Conservation (phyloP, 1,140 invertebrate species). For the Diachasma alloeum region DNA sequence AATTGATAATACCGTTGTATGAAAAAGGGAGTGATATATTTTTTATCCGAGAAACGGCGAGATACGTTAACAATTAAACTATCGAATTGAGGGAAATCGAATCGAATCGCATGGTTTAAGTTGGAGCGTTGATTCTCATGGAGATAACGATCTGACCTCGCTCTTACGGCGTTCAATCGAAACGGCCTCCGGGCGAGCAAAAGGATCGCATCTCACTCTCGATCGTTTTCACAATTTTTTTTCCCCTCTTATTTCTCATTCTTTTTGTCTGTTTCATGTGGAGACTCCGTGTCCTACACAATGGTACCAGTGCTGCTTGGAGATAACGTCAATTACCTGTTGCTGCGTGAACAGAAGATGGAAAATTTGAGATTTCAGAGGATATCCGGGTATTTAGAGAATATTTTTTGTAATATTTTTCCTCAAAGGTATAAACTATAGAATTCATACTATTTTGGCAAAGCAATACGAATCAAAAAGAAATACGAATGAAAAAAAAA, state of each 20-base stretch:
- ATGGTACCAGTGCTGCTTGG: background rate
- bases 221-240: background rate
- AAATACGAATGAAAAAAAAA: no score
- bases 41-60: background rate
- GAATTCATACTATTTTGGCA: no score
- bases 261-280: background rate
- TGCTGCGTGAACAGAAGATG: background rate
- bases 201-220: conserved; percentile 19
- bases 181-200: conserved; percentile 28
- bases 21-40: background rate
- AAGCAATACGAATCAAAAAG: no score
- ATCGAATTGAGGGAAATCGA: conserved; percentile 11
- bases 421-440: no score
- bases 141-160: conserved; percentile 45
- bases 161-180: conserved; percentile 35
- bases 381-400: background rate
- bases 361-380: background rate
- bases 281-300: background rate
- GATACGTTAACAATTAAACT: conserved; percentile 1
- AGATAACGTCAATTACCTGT: background rate
- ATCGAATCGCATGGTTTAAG: conserved; percentile 17
- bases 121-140: conserved; percentile 33
- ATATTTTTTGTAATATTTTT: no score
- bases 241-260: background rate
- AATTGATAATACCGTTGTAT: background rate